These are phyloP conservation scores for Caenorhabditis elegans DNA, from an alignment of 1,140 invertebrate species.

Conservation along the genomic window WBcel235 BX284606.5:15298001-15298500, in stretches of 20 bases:
- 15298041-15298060: background rate
- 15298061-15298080: no score
- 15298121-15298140: no score
- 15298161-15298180: no score
- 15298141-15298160: no score
- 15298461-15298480: no score
- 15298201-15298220: background rate
- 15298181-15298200: no score
- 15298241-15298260: no score
- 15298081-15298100: no score
- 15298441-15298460: background rate
- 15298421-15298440: background rate
- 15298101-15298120: no score
- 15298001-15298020: background rate
- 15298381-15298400: constrained; percentile 14
- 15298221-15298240: background rate
- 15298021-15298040: background rate
- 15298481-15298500: no score
- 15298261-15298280: constrained; percentile 27
- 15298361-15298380: constrained; percentile 30
- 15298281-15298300: constrained; percentile 31
- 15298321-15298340: background rate
- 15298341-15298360: constrained; percentile 31
- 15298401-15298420: background rate
- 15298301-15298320: background rate